Conservation (phyloP, 2,888 invertebrate genomes). For the Linyphia triangularis region DNA sequence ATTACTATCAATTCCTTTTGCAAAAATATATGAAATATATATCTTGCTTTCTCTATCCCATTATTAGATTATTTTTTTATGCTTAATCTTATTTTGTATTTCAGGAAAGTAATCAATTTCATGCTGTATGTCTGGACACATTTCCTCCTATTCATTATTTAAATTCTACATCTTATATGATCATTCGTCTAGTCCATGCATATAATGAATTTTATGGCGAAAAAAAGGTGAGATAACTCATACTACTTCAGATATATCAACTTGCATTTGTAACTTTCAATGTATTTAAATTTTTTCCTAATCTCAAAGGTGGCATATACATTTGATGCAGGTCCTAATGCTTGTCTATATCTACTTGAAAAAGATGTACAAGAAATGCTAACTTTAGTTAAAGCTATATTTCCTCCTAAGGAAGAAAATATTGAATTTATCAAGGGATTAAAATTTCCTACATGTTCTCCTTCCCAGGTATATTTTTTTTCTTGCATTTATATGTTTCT, state of each 20-base stretch:
- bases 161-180: slow-evolving; percentile 90
- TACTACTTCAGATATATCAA: not conserved
- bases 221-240: slow-evolving; percentile 82
- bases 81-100: too few relatives aligned
- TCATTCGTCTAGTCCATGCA: slow-evolving; percentile 89
- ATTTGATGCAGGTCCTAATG: slow-evolving; percentile 99
- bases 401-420: slow-evolving; percentile 82
- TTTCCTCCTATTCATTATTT: slow-evolving; percentile 96
- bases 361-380: slow-evolving; percentile 86
- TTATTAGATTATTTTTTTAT: too few relatives aligned
- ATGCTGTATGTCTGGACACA: slow-evolving; percentile 94
- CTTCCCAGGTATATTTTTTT: slow-evolving; percentile 50
- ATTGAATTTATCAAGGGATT: slow-evolving; percentile 76
- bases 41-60: too few relatives aligned
- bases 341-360: slow-evolving; percentile 91
- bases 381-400: slow-evolving; percentile 85
- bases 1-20: too few relatives aligned
- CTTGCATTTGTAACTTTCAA: not conserved
- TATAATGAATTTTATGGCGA: slow-evolving; percentile 87
- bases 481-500: not conserved
- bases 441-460: slow-evolving; percentile 9
- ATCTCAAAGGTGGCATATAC: slow-evolving; percentile 91
- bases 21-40: too few relatives aligned
- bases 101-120: slow-evolving; percentile 96
- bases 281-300: not conserved